Evolutionary conservation across 2,888 invertebrate species (phyloP), one percentile per base, ranked within the genome.

Genomic region (Agriotes lineatus): DNA sequence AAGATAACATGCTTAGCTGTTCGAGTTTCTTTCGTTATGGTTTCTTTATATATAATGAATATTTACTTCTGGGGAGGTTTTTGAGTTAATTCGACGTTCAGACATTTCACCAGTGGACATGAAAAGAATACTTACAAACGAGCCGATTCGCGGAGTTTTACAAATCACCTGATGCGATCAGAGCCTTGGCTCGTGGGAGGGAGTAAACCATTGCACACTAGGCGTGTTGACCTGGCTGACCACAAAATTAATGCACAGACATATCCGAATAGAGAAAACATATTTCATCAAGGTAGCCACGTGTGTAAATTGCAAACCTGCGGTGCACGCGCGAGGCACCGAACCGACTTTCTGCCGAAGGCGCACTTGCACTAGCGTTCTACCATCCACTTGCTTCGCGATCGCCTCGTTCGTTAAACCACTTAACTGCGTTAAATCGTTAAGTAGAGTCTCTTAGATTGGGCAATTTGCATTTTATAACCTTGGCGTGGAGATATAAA

Each of bases 401-500:
- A 56, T 39, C 56, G 52, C 25, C 37, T 54, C 48, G 52, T 63
- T 69, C 30, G 67, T 67, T 57, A 57, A 67, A 69, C 64, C 69
- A 69, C 64, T 69, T 69, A 33, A 64, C 39, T 58, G 69, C 50
- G 45, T 69, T 69, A 64, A 58, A 48, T 59, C 63, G 54, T 58
- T 63, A 62, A 61, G 58, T 33, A 20, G 16, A 57, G 42, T 64
- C 48, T 44, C 39, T 56, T 54, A 52, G 69, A 69, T 69, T 69
- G 64, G 58, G 16, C 64, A 63, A 69, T 69, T 69, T 69, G 64
- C 69, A 69, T 63, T 69, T 69, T 60, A 59, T 54, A 59, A 59
- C 59, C 58, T 66, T 66, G 65, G 19, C 35, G 45, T 20, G 33
- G 50, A 48, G 42, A 52, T 50, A 35, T 57, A 16, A 45, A 63